Base-by-base conservation (phyloP, 2,888 invertebrate genomes). In the Nysson spinosus region DNA sequence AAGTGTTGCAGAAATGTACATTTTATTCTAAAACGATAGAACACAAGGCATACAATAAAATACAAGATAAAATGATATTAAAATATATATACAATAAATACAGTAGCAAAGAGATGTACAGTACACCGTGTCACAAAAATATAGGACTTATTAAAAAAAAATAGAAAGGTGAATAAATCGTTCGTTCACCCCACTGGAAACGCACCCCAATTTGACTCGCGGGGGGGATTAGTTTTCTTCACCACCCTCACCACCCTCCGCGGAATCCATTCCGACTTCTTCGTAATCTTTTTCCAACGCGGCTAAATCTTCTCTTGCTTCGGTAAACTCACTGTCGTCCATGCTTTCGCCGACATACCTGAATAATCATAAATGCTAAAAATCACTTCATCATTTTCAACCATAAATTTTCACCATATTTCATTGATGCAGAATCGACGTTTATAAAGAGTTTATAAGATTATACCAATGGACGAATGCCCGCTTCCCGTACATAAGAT, bases 221-320 rank as follows among this genome's bases (percentile, higher is more conserved):
- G 5, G 24, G 9, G 24, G 24, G 9, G 9, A 34, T 56, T 35
- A 68, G 26, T 46, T 47, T 72, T 94, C 94, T 83, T 94, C 95
- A 74, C 92, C 94, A 73, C 93, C 94, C 84, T 94, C 94, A 76
- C 92, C 93, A 47, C 92, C 94, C 87, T 94, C 94, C 65, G 93
- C 93, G 79, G 94, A 94, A 89, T 95, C 95, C 93, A 94, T 93
- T 87, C 94, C 95, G 83, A 95, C 95, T 88, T 95, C 95, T 88
- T 95, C 94, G 89, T 95, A 95, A 88, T 95, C 95, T 89, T 94
- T 94, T 89, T 95, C 95, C 57, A 95, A 90, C 7, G 94, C 94
- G 52, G 94, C 90, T 81, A 91, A 86, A 80, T 90, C 89, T 78
- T 90, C 90, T 22, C 88, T 83, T 6, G 87, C 88, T 68, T 88